Evolutionary conservation across 2,113 vertebrate species (phyloP), one percentile per base, ranked within the genome.

Genomic region (Emberiza fucata): DNA sequence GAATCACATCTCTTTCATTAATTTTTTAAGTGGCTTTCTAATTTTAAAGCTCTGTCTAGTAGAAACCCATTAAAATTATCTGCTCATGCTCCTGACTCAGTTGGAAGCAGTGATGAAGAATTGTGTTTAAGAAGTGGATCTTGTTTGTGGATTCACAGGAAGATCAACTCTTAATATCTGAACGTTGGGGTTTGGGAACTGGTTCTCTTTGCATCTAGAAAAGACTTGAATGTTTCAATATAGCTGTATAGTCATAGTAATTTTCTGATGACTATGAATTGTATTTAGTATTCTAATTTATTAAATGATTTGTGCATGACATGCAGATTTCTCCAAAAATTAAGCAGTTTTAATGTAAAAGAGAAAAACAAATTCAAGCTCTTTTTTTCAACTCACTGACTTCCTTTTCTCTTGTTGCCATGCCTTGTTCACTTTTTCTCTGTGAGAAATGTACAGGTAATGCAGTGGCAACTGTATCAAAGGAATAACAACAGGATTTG

Each of bases 11-110:
- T 88, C 42, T 72, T 66, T 81, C 88, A 86, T 90, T 81, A 92
- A 90, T 86, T 91, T 95, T 93, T 93, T 35, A 94, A 93, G 31
- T 71, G 16, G 4, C n/a, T 93, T 95, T 93, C 81, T 95, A 78
- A 90, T 92, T 94, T 94, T 88, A 90, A 86, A 93, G 9, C 63
- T 94, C 45, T 44, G 5, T 87, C 73, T 88, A n/a, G 54, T 39
- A 73, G 71, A 86, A 93, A 70, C 27, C 1, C 33, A 70, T 37
- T 70, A 7, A 77, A 80, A 53, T 73, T 31, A 65, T 68, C 68
- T 70, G 7, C 66, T 92, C 56, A 9, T 60, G 56, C 24, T 63
- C 9, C 63, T 72, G 48, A 51, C 48, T 87, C 9, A 9, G 27
- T 12, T 60, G 28, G 42, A 88, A 53, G 42, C n/a, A 68, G 13